Base-by-base conservation (phyloP, 2,888 invertebrate genomes). In the Parascotia fuliginaria region DNA sequence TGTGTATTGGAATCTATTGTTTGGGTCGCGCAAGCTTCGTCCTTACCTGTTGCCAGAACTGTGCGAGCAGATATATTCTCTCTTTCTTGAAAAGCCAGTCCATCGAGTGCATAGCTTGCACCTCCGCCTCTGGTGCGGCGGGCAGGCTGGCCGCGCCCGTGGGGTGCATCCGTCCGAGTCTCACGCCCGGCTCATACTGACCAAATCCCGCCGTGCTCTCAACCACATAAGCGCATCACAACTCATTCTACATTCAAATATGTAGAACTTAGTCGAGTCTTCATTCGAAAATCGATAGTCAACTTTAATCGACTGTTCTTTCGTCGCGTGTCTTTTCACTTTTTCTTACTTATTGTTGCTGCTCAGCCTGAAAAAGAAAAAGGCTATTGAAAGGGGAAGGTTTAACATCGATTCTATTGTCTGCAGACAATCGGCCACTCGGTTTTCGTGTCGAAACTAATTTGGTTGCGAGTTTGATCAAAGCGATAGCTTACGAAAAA, bases 21-120 rank as follows among this genome's bases (percentile, higher is more conserved):
- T 34, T 60, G 51, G n/a, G n/a, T n/a, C n/a, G n/a, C n/a, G n/a
- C n/a, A n/a, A n/a, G n/a, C n/a, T 32, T n/a, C 13, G n/a, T 27
- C 34, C 95, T 95, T 94, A 97, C 97, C 97, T 97, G 97, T 96
- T 97, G 97, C 97, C 97, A 97, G 94, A 97, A 97, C 93, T 97
- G 97, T 86, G 97, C 97, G 87, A 97, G 95, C 87, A 97, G 94
- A 94, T 97, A 97, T 93, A 97, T 97, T 93, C 96, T 94, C 93
- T 97, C 97, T 94, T 97, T 97, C 95, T 97, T 97, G 94, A 97
- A 97, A 90, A 97, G 95, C 97, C 97, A 97, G 94, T 97, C 97
- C 97, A 97, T 97, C 87, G 97, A 97, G 94, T 97, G 97, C 95
- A 97, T 96, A 93, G 97, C 95, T 95, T 96, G 96, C 93, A 97